A percentile compares a stretch with the other conserved stretches of the same genome.
These are phyloP conservation scores for Chloropsis hardwickii DNA, from an alignment of 2,113 vertebrate genomes.

Conservation along the genomic window DNA sequence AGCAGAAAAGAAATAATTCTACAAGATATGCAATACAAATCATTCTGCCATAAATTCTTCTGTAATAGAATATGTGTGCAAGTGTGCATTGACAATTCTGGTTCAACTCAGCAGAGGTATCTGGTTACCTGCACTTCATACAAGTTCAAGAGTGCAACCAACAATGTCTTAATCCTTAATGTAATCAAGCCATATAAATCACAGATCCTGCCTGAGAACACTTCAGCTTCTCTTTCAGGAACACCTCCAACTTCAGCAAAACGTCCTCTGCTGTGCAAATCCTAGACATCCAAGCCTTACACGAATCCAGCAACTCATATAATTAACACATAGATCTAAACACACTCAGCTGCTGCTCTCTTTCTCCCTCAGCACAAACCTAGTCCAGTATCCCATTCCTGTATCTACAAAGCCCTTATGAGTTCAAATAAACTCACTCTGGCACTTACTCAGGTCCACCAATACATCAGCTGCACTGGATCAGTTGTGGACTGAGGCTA, in stretches of 20 bases:
- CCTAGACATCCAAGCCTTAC: neutral
- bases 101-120: neutral
- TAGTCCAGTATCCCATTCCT: neutral
- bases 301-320: neutral
- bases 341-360: neutral
- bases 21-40: neutral
- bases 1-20: neutral
- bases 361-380: neutral
- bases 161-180: neutral
- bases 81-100: neutral
- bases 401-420: neutral
- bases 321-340: neutral
- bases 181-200: neutral
- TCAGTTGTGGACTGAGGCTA: neutral
- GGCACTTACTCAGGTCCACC: neutral
- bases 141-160: neutral
- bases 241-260: neutral
- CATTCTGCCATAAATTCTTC: neutral
- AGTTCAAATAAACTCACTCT: neutral
- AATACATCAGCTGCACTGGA: neutral
- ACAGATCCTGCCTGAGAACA: neutral
- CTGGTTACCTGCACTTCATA: neutral
- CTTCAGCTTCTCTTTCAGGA: neutral
- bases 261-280: neutral
- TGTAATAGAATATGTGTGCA: rapidly evolving